Evolutionary conservation across 2,797 vertebrate genomes (phyloP).

Genomic region (Periophthalmus magnuspinnatus): DNA sequence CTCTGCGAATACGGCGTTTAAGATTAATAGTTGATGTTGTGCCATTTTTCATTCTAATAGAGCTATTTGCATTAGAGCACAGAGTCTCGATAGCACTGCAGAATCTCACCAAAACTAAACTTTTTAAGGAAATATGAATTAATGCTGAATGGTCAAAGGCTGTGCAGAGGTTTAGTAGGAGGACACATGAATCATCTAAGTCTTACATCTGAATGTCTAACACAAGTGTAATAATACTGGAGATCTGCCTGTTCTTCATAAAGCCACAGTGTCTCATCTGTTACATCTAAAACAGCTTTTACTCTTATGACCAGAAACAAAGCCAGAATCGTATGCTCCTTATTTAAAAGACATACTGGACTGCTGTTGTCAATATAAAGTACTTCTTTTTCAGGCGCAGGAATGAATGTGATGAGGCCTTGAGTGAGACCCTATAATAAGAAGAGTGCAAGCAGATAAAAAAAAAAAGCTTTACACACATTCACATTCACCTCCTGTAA

Average conservation of each 20-base stretch:
- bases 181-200: background rate
- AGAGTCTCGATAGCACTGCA: background rate
- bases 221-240: background rate
- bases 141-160: conserved; percentile 1
- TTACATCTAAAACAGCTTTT: conserved; percentile 1
- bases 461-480: background rate
- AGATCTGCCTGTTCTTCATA: background rate
- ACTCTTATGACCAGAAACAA: background rate
- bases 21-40: background rate
- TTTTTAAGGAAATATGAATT: background rate
- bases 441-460: background rate
- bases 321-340: background rate
- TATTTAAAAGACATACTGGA: background rate
- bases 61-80: background rate
- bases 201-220: background rate
- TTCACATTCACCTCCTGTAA: background rate
- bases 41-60: conserved; percentile 1
- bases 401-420: background rate
- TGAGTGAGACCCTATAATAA: background rate
- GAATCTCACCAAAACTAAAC: background rate
- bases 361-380: background rate
- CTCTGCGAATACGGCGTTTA: background rate
- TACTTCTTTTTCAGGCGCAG: background rate
- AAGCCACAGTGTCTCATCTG: background rate
- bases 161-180: background rate